A percentile compares a stretch with the other conserved stretches of the same genome.
phyloP scores from a whole-genome alignment of 2,888 invertebrate species.

The Rosalia funebris region DNA sequence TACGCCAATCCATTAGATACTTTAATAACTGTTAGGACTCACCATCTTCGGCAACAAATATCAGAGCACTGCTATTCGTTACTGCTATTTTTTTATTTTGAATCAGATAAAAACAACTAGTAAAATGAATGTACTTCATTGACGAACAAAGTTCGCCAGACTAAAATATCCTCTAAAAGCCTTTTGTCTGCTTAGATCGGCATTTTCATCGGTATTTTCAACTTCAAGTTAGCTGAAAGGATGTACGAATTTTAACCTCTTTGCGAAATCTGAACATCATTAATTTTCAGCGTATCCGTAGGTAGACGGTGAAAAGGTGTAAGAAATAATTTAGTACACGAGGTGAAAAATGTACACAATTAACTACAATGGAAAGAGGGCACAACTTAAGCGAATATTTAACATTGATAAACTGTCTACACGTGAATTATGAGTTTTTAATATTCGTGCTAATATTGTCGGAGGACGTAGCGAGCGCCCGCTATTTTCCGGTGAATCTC shows the following conservation, averaged over 20 bases:
- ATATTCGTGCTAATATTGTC: conserved; percentile 55
- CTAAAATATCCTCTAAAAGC: too few species aligned
- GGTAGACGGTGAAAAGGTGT: conserved; percentile 34
- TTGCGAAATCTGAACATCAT: conserved; percentile 39
- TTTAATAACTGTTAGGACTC: too few species aligned
- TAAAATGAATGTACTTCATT: too few species aligned
- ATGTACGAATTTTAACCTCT: neutral
- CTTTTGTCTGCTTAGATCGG: too few species aligned
- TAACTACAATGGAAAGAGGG: conserved; percentile 45
- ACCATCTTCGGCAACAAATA: too few species aligned
- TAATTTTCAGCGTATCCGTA: conserved; percentile 36
- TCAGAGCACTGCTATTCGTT: too few species aligned
- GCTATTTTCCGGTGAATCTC: conserved; percentile 3
- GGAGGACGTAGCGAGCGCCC: conserved; percentile 15
- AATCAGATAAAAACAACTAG: too few species aligned
- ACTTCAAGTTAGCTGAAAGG: too few species aligned
- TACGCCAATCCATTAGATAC: too few species aligned
- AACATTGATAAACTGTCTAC: conserved; percentile 56
- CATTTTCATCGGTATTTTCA: too few species aligned
- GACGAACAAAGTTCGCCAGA: too few species aligned
- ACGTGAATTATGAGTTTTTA: conserved; percentile 58
- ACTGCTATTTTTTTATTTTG: too few species aligned
- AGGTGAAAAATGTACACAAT: conserved; percentile 47
- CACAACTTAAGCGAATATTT: conserved; percentile 45
- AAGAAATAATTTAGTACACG: conserved; percentile 43